Evolutionary conservation across 2,113 vertebrate species (phyloP), one percentile per base, ranked within the genome.

Genomic region (Callopanchax toddi): DNA sequence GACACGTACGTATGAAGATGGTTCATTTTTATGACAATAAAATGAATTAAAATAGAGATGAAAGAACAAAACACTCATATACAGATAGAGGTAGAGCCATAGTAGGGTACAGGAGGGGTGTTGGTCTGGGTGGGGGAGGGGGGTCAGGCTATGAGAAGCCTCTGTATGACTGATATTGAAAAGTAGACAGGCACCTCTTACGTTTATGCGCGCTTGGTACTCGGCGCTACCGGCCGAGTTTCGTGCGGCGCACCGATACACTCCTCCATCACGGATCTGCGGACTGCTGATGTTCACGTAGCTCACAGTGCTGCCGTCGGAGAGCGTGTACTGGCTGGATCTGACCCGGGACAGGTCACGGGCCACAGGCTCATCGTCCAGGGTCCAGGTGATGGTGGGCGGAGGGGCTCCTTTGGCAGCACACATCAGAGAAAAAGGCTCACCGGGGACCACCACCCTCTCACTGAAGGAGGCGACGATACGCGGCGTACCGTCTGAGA

Each of bases 161-260:
- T 96, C 81, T 83, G 78, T 86, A 95, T 95, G 92, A 93, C 96
- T 97, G 95, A 98, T 94, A 98, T 98, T 98, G 95, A 99, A 98
- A 98, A 96, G 96, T 97, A 98, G 97, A 99, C 97, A 99, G 97
- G 97, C 97, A 99, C 97, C 97, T 99, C 97, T 99, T 99, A 99
- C 97, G 97, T 99, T 99, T 99, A 99, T 99, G 97, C 97, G 97
- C 95, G 97, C 97, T 98, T 99, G 97, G 93, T 99, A 99, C 94
- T 99, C 97, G 93, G 96, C 96, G 87, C 96, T 95, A 94, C 97
- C 97, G 91, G 97, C 97, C 88, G 96, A 97, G 95, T 99, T 99
- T 92, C 95, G 95, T 82, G 97, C 97, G 21, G 94, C 92, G 93
- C 97, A 99, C 87, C 97, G 95, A 94, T 99, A 99, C 86, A 99